phyloP scores from a whole-genome alignment of 2,888 invertebrate species.

The Platycnemis pennipes region DNA sequence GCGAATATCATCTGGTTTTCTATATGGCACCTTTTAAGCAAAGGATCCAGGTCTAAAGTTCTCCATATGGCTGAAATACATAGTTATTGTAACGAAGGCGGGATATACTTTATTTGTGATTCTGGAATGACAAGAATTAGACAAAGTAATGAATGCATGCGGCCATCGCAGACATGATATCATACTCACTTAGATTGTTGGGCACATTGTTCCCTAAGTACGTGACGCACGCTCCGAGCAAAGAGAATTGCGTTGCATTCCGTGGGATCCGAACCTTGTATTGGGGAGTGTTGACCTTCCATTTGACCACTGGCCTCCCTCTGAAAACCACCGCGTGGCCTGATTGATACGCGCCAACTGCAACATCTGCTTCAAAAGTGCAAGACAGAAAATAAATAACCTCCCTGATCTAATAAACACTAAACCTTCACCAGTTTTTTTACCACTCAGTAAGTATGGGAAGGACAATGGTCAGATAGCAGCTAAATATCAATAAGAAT shows the following conservation, averaged over 20 bases:
- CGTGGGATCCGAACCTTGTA: slow-evolving; percentile 14
- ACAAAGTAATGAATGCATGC: too few relatives aligned
- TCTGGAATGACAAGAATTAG: too few relatives aligned
- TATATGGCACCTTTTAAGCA: neutral
- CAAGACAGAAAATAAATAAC: neutral
- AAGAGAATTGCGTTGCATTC: slow-evolving; percentile 72
- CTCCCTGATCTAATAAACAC: too few relatives aligned
- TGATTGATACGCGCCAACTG: slow-evolving; percentile 83
- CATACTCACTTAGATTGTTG: slow-evolving; percentile 1
- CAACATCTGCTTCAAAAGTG: slow-evolving; percentile 79
- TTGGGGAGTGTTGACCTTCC: slow-evolving; percentile 71
- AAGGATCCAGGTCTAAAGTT: neutral
- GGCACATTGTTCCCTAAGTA: slow-evolving; percentile 74
- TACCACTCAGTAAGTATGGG: too few relatives aligned
- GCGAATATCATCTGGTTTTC: neutral
- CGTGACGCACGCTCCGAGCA: slow-evolving; percentile 73
- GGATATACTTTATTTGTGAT: too few relatives aligned
- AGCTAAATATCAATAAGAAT: too few relatives aligned
- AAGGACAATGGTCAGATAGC: too few relatives aligned
- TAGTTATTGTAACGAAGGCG: too few relatives aligned
- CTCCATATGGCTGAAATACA: neutral
- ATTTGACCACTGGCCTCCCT: slow-evolving; percentile 77
- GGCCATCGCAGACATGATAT: too few relatives aligned
- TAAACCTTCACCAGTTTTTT: too few relatives aligned
- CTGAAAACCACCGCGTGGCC: slow-evolving; percentile 81